Conservation (phyloP, 2,888 invertebrate genomes). For the Agriopis aurantiaria region DNA sequence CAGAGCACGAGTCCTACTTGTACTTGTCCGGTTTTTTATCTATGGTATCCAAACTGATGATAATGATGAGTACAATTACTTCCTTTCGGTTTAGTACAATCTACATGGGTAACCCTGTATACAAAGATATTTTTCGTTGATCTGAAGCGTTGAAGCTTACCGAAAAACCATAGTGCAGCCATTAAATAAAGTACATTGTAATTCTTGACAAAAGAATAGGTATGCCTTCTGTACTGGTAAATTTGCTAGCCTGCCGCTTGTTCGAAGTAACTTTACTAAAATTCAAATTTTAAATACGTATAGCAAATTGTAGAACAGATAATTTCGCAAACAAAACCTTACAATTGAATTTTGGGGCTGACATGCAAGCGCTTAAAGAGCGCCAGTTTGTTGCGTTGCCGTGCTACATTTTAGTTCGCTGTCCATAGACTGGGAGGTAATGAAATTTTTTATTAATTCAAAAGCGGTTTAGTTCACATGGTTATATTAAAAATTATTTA, state of each 20-base stretch:
- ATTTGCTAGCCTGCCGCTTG: not conserved
- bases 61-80: too few relatives aligned
- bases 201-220: too few relatives aligned
- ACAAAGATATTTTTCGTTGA: too few relatives aligned
- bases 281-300: constrained; percentile 10
- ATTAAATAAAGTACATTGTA: too few relatives aligned
- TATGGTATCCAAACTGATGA: too few relatives aligned
- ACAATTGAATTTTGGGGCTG: constrained; percentile 41
- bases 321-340: constrained; percentile 36
- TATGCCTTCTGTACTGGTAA: not conserved
- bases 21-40: too few relatives aligned
- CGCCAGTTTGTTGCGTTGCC: constrained; percentile 42
- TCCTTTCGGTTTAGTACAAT: too few relatives aligned
- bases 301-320: constrained; percentile 28
- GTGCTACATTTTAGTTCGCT: constrained; percentile 53
- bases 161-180: too few relatives aligned
- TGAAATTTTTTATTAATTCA: not conserved
- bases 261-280: not conserved
- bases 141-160: too few relatives aligned
- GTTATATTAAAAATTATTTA: too few relatives aligned
- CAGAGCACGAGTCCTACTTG: too few relatives aligned
- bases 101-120: too few relatives aligned
- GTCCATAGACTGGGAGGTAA: constrained; percentile 27
- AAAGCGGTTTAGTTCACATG: not conserved
- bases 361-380: constrained; percentile 42